phyloP scores from a whole-genome alignment of 2,113 vertebrate species.

The Salvelinus namaycush region DNA sequence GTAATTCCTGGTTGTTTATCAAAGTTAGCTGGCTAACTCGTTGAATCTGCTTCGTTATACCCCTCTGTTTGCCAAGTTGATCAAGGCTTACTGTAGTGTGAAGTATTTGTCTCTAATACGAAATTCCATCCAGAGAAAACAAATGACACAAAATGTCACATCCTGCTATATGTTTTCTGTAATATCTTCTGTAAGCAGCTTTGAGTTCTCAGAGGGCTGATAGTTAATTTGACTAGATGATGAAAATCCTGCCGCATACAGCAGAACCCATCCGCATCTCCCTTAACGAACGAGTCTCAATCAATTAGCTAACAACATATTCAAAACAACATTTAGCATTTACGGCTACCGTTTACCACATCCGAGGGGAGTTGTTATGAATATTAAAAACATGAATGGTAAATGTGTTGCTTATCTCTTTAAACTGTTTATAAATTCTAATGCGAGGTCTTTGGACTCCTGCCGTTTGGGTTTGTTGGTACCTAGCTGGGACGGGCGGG shows the following conservation, averaged over 20 bases:
- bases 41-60: no score
- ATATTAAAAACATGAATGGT: slow-evolving; percentile 78
- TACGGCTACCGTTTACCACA: slow-evolving; percentile 59
- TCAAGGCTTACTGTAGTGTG: no score
- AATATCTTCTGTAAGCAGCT: no score
- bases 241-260: slow-evolving; percentile 47
- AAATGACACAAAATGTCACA: background rate
- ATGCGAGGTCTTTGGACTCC: slow-evolving; percentile 68
- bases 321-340: slow-evolving; percentile 54
- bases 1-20: no score
- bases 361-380: slow-evolving; percentile 66
- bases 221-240: slow-evolving; percentile 57
- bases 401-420: slow-evolving; percentile 64
- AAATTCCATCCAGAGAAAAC: no score
- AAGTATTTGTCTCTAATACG: no score
- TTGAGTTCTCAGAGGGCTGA: slow-evolving; percentile 36
- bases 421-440: slow-evolving; percentile 76
- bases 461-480: slow-evolving; percentile 65
- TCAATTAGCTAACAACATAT: slow-evolving; percentile 67
- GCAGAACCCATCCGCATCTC: slow-evolving; percentile 13
- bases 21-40: no score
- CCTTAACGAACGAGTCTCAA: slow-evolving; percentile 66
- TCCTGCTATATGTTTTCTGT: no score
- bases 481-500: slow-evolving; percentile 65
- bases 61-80: no score